A percentile compares a stretch with the other conserved stretches of the same genome.
phyloP scores from a whole-genome alignment of 2,797 vertebrate species.

The Eleutherodactylus coqui region DNA sequence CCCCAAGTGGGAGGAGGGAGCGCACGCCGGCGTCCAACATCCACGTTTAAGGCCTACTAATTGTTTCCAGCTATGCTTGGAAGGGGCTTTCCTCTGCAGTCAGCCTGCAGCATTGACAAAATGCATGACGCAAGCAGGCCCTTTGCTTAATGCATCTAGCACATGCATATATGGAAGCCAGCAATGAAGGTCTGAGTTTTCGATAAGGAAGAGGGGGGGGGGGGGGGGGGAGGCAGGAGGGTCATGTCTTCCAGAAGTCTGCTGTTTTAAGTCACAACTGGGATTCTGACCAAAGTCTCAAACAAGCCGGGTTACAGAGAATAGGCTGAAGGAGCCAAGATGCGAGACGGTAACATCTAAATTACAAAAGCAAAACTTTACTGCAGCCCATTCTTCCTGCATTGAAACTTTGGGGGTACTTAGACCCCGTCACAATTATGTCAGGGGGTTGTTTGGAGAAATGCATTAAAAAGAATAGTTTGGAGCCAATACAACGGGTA shows the following conservation, averaged over 20 bases:
- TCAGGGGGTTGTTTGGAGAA: too few species aligned
- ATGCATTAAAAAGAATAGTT: too few species aligned
- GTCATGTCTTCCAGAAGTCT: not conserved
- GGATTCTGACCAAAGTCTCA: constrained; percentile 9
- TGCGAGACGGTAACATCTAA: not conserved
- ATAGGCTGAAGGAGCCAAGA: not conserved
- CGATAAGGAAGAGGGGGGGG: not conserved
- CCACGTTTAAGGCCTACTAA: constrained; percentile 32
- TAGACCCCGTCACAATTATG: too few species aligned
- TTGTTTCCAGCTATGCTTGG: constrained; percentile 35
- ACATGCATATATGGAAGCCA: constrained; percentile 24
- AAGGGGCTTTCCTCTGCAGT: constrained; percentile 15
- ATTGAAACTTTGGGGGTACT: too few species aligned
- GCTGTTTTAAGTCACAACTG: constrained; percentile 13
- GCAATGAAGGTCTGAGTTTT: not conserved
- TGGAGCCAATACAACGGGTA: too few species aligned
- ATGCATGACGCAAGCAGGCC: not conserved
- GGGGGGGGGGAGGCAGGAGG: not conserved
- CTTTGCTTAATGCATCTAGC: constrained; percentile 34
- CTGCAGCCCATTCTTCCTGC: too few species aligned
- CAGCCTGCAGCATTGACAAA: not conserved
- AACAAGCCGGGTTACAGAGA: constrained; percentile 8
- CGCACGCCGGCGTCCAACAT: constrained; percentile 25
- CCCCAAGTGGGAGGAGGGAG: constrained; percentile 5
- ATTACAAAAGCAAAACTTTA: too few species aligned